Percentiles rank a stretch among this genome's conserved stretches.
Evolutionary conservation across 2,888 invertebrate species (phyloP).

Genomic region (Argyra leucocephala): DNA sequence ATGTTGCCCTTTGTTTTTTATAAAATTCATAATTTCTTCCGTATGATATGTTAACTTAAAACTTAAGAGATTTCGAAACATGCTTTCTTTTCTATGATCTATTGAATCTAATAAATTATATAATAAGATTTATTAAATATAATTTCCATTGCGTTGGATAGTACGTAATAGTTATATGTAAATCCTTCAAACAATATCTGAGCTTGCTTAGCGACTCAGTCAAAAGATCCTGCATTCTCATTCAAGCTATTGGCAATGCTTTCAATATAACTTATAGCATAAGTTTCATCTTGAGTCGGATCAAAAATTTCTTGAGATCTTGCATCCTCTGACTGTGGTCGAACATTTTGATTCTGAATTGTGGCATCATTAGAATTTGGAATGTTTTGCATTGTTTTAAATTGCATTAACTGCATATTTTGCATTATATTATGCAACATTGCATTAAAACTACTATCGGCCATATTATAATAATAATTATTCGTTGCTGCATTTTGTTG

Average conservation of each 20-base stretch:
- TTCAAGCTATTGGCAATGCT: constrained; percentile 65
- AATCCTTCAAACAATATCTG: constrained; percentile 59
- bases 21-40: constrained; percentile 44
- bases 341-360: background rate
- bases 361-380: background rate
- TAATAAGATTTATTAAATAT: constrained; percentile 59
- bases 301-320: background rate
- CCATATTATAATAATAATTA: too few species aligned
- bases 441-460: constrained; percentile 12
- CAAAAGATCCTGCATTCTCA: constrained; percentile 69
- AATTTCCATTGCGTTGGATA: constrained; percentile 55
- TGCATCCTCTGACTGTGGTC: background rate
- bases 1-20: constrained; percentile 38
- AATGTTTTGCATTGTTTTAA: background rate
- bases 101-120: constrained; percentile 66
- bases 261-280: constrained; percentile 52
- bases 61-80: constrained; percentile 52
- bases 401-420: constrained; percentile 1
- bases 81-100: constrained; percentile 40
- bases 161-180: constrained; percentile 53
- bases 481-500: too few species aligned
- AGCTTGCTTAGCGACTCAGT: constrained; percentile 58
- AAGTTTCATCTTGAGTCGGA: constrained; percentile 34
- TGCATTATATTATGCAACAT: too few species aligned
- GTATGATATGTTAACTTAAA: constrained; percentile 46